These are phyloP conservation scores for Ceratosolen solmsi DNA, from an alignment of 1,140 invertebrate genomes.

Conservation along the genomic window DNA sequence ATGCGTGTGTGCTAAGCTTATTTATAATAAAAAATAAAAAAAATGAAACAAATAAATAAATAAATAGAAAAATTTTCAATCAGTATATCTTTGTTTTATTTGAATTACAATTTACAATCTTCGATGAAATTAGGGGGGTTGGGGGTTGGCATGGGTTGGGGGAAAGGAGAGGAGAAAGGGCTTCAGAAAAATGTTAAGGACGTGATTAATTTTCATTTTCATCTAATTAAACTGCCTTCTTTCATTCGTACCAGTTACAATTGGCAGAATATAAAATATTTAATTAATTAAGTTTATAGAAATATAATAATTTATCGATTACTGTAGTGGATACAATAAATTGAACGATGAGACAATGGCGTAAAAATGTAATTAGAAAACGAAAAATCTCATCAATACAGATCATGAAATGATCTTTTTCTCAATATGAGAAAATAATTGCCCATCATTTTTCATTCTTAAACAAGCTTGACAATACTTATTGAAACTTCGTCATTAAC, in stretches of 20 bases:
- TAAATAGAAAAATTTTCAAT: slow-evolving; percentile 54
- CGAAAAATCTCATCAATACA: slow-evolving; percentile 41
- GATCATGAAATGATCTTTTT: slow-evolving; percentile 40
- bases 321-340: slow-evolving; percentile 38
- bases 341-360: slow-evolving; percentile 3
- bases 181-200: background rate
- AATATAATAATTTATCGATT: slow-evolving; percentile 47
- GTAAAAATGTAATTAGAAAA: slow-evolving; percentile 44
- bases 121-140: background rate
- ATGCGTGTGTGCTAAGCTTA: slow-evolving; percentile 70
- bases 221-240: slow-evolving; percentile 25
- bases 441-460: slow-evolving; percentile 49
- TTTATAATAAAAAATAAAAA: slow-evolving; percentile 65
- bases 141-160: no score
- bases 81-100: slow-evolving; percentile 33
- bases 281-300: slow-evolving; percentile 53
- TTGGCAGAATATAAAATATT: slow-evolving; percentile 43
- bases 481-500: slow-evolving; percentile 54
- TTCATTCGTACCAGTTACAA: background rate
- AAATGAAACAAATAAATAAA: slow-evolving; percentile 59
- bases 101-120: slow-evolving; percentile 11
- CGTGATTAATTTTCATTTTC: slow-evolving; percentile 35
- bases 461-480: slow-evolving; percentile 55
- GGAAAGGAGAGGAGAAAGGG: background rate
- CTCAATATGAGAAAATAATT: slow-evolving; percentile 55